Base-by-base conservation (phyloP, 2,888 invertebrate species). In the Drosophila mimica region DNA sequence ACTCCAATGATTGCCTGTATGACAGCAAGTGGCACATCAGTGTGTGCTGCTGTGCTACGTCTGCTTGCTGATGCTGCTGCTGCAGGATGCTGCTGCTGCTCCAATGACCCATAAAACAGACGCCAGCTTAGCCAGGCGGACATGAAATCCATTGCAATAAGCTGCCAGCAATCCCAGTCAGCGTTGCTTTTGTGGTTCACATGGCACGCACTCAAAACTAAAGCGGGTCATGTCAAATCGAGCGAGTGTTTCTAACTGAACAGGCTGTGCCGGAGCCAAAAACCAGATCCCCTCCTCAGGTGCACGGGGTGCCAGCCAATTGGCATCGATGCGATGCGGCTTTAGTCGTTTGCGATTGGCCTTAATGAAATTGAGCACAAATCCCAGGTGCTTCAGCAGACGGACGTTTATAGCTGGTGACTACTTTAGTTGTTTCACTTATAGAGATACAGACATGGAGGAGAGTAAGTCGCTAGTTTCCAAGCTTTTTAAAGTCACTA, bases 91-190 rank as follows among this genome's bases (percentile, higher is more conserved):
- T 57, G 57, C 48, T 61, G 43, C 61, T 76, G 85, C 82, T 82
- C 85, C 85, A 85, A 82, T 82, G 82, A 85, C 84, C 84, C 89
- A 85, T 89, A 89, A 85, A 85, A 82, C 72, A 88, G 78, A 79
- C 81, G 60, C 63, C 74, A 61, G 65, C 65, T 53, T 57, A 38
- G 51, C 34, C 53, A 52, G 69, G 38, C 38, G 30, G n/a, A 73
- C 58, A 58, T 59, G 54, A 57, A 52, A 67, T 67, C 49, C 34
- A 49, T 66, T 66, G 57, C 74, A 74, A 75, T 61, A 76, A 57
- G 52, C 64, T 53, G 61, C 52, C 60, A 60, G 30, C 53, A n/a
- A 62, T 28, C 8, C 25, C 70, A 60, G 63, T 31, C 48, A 52
- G 69, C 40, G 66, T 31, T 40, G 76, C 74, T 73, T 81, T 79